These are phyloP conservation scores for Papilio polytes DNA, from an alignment of 1,140 invertebrate genomes.

Conservation along the genomic window DNA sequence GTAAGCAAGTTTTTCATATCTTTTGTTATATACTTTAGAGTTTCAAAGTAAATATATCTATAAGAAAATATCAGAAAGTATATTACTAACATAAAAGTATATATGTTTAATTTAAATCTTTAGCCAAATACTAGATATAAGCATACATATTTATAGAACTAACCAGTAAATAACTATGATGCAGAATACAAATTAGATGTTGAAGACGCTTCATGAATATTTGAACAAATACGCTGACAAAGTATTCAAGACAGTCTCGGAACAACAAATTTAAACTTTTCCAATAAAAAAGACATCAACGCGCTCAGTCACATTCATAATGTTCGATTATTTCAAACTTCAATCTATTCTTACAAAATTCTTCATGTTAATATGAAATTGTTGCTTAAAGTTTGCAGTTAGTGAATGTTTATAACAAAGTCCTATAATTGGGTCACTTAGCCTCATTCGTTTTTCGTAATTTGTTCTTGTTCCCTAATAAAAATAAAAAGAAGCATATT, in stretches of 20 bases:
- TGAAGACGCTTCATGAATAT: not conserved
- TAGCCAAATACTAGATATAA: not conserved
- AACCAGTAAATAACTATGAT: not conserved
- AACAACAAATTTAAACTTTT: not conserved
- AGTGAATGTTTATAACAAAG: constrained; percentile 27
- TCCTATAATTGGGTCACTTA: not conserved
- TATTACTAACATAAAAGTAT: not conserved
- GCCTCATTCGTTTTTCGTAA: not conserved
- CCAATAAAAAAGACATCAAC: constrained; percentile 21
- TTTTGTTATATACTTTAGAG: not conserved
- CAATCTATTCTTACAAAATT: not conserved
- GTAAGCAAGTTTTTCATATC: not conserved
- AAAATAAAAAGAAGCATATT: not conserved
- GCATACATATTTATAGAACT: not conserved
- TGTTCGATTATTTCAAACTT: not conserved
- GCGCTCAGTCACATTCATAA: not conserved
- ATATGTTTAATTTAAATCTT: not conserved
- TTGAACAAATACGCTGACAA: not conserved
- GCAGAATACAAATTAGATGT: constrained; percentile 4
- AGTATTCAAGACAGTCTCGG: not conserved
- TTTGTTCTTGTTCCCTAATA: not conserved
- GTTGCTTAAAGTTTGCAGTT: constrained; percentile 5
- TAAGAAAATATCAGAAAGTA: not conserved
- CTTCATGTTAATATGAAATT: not conserved
- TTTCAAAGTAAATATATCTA: not conserved